Base-by-base conservation (phyloP, 2,797 vertebrate genomes). In the Argentina silus region DNA sequence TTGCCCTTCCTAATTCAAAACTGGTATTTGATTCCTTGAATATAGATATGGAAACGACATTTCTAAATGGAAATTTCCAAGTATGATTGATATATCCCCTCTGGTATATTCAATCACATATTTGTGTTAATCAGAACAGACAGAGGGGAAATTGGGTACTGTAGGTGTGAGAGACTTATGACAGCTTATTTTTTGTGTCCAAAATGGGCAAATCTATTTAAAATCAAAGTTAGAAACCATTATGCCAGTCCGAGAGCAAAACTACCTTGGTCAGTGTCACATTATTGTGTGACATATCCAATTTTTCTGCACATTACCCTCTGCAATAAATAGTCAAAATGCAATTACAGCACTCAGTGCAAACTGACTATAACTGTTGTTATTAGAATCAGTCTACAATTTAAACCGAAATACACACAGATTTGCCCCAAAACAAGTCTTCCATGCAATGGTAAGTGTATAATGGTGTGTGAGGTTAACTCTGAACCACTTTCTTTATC, bases 21-120 rank as follows among this genome's bases (percentile, higher is more conserved):
- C 75, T 76, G 59, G 68, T 74, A 72, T 64, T 80, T 78, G n/a
- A 79, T 73, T 73, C 36, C 44, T 53, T 70, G 70, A 71, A 85
- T 80, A 65, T 48, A 78, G 67, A 87, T 67, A 81, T 78, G 55
- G 44, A 42, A 65, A 42, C 48, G 67, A 82, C 80, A 75, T 81
- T 76, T 82, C 73, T 78, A 81, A 88, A 81, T 83, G 75, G 71
- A 85, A 83, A 81, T 86, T 77, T 81, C 15, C 78, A 83, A 82
- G 65, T 69, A 83, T 79, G 78, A 83, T 76, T 85, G 83, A 53
- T 53, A 17, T 53, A 53, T 53, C 7, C 27, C 51, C 51, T 53
- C 51, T 53, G 51, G 51, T 15, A 53, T 53, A 53, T 53, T 53
- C 51, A 53, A 53, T 53, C 51, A 86, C 47, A 74, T 80, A 72